These are phyloP conservation scores for Leucania comma DNA, from an alignment of 2,888 invertebrate genomes.

Conservation along the genomic window DNA sequence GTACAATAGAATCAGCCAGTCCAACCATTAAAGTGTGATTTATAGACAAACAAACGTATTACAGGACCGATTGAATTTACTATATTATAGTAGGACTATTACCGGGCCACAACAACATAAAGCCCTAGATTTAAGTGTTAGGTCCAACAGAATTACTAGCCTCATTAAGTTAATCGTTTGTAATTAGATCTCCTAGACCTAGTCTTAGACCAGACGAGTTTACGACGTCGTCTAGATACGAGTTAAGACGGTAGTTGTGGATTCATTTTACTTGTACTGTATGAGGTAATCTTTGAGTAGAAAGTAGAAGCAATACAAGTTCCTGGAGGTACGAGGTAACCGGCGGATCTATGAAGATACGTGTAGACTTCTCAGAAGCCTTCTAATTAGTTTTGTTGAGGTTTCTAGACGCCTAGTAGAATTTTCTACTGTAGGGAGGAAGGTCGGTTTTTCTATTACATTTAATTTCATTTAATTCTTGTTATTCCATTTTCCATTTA, in stretches of 20 bases:
- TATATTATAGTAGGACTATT: neutral
- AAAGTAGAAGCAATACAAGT: slow-evolving; percentile 37
- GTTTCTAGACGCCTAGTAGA: neutral
- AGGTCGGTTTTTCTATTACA: too few species aligned
- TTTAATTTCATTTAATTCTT: neutral
- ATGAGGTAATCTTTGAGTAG: slow-evolving; percentile 11
- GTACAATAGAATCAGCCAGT: neutral
- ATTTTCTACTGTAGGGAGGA: neutral
- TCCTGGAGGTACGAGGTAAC: slow-evolving; percentile 1
- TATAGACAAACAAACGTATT: neutral
- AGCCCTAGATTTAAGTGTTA: slow-evolving; percentile 14
- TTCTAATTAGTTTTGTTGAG: neutral
- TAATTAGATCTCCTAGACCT: slow-evolving; percentile 36
- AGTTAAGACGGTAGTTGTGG: slow-evolving; percentile 20
- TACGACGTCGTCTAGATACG: slow-evolving; percentile 21
- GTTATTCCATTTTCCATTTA: too few species aligned
- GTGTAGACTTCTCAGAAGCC: neutral
- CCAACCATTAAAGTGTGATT: neutral
- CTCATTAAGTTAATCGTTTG: slow-evolving; percentile 44
- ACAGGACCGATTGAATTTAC: neutral
- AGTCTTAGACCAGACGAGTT: slow-evolving; percentile 36
- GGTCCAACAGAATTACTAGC: slow-evolving; percentile 37
- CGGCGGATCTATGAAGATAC: neutral
- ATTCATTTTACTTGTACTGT: slow-evolving; percentile 27
- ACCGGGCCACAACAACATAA: slow-evolving; percentile 8